Evolutionary conservation across 2,888 invertebrate genomes (phyloP).

Genomic region (Stenotaenia linearis): DNA sequence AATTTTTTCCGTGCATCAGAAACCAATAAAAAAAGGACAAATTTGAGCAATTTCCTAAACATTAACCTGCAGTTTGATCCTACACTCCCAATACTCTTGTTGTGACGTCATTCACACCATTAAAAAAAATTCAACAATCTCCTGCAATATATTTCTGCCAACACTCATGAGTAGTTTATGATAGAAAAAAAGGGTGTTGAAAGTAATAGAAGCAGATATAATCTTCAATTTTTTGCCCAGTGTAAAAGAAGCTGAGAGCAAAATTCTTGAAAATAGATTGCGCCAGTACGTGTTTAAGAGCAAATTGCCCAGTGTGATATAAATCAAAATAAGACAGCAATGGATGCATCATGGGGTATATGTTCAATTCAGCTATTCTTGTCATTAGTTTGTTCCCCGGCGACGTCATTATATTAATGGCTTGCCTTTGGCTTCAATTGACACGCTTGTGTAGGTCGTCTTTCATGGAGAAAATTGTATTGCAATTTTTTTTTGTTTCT

Average conservation of each 20-base stretch:
- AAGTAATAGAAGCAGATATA: constrained; percentile 26
- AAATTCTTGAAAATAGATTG: constrained; percentile 21
- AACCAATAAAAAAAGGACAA: too few species aligned
- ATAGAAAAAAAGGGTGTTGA: neutral
- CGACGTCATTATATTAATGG: constrained; percentile 12
- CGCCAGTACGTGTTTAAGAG: neutral
- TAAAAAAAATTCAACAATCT: neutral
- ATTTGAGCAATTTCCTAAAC: too few species aligned
- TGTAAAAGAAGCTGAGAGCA: constrained; percentile 10
- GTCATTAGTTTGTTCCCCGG: neutral
- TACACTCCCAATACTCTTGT: neutral
- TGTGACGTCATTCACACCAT: neutral
- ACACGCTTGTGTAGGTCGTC: constrained; percentile 26
- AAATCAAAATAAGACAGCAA: constrained; percentile 22
- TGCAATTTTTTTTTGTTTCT: constrained; percentile 22
- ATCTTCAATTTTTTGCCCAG: neutral
- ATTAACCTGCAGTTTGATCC: neutral
- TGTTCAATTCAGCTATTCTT: constrained; percentile 26
- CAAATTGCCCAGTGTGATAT: constrained; percentile 10
- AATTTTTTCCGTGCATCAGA: too few species aligned
- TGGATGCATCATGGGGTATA: constrained; percentile 10
- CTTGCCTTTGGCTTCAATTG: constrained; percentile 7
- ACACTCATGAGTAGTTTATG: neutral
- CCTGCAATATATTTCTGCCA: neutral
- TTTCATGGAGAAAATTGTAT: constrained; percentile 24